phyloP scores from a whole-genome alignment of 2,797 vertebrate species.

The Moxostoma hubbsi region DNA sequence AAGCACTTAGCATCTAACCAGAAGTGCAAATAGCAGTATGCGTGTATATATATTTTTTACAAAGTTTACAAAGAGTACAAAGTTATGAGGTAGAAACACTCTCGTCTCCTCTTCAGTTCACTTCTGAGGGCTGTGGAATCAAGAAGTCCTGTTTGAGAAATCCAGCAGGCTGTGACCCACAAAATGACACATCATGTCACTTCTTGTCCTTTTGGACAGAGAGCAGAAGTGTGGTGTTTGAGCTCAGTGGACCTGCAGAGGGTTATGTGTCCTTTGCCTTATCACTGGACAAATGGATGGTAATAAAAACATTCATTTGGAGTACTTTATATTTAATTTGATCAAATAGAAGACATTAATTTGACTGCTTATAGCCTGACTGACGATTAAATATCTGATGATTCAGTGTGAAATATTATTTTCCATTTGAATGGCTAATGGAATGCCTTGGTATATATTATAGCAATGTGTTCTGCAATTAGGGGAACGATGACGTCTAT shows the following conservation, averaged over 20 bases:
- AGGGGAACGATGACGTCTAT: conserved; percentile 87
- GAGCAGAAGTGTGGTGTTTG: conserved; percentile 73
- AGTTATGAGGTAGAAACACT: too few species aligned
- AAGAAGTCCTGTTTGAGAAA: conserved; percentile 84
- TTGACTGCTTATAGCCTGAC: neutral
- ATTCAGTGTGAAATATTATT: too few species aligned
- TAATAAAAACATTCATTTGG: conserved; percentile 59
- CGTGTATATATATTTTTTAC: too few species aligned
- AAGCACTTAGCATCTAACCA: too few species aligned
- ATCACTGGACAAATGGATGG: conserved; percentile 89
- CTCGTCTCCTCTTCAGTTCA: conserved; percentile 76
- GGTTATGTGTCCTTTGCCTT: conserved; percentile 86
- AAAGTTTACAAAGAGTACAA: too few species aligned
- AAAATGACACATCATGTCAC: conserved; percentile 70
- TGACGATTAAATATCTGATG: too few species aligned
- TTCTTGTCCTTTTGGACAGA: conserved; percentile 82
- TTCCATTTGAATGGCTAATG: too few species aligned
- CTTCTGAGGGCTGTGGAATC: conserved; percentile 78
- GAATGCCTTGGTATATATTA: neutral
- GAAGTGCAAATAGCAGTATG: too few species aligned
- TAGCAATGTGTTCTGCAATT: conserved; percentile 43
- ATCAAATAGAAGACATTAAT: neutral
- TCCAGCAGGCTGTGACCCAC: conserved; percentile 81
- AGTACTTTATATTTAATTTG: neutral
- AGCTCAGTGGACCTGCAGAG: conserved; percentile 84